These are phyloP conservation scores for Characodon lateralis DNA, from an alignment of 2,797 vertebrate genomes.

Conservation along the genomic window DNA sequence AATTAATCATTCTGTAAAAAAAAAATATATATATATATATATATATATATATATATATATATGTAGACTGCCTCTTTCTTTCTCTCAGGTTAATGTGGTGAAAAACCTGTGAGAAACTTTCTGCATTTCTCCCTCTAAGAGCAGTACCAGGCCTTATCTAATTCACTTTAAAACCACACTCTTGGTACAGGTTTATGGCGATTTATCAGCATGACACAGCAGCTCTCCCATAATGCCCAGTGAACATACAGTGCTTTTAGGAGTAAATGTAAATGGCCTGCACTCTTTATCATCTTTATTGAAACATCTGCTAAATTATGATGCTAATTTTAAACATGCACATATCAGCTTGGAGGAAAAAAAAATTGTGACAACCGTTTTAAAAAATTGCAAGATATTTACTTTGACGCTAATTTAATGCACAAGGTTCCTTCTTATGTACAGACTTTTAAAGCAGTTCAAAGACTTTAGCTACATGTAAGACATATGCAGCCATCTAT, in stretches of 20 bases:
- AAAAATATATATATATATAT: rapidly evolving
- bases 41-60: rapidly evolving
- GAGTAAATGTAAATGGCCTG: no score
- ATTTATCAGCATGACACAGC: background rate
- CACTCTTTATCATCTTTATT: no score
- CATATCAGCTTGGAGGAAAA: background rate
- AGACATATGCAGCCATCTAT: slow-evolving; percentile 11
- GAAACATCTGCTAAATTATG: background rate
- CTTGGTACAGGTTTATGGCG: background rate
- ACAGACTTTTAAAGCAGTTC: background rate
- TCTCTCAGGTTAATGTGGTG: background rate
- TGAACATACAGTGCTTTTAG: background rate
- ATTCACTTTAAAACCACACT: background rate
- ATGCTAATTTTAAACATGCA: background rate
- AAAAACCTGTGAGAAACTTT: background rate
- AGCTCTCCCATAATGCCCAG: background rate
- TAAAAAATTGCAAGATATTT: background rate
- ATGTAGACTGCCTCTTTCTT: background rate
- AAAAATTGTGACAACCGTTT: background rate
- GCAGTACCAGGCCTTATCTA: background rate
- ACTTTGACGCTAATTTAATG: background rate
- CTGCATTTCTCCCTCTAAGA: background rate
- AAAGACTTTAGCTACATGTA: background rate
- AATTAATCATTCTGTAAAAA: background rate
- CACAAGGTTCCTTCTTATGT: background rate